phyloP scores from a whole-genome alignment of 2,797 vertebrate genomes.

The Australoheros facetus region DNA sequence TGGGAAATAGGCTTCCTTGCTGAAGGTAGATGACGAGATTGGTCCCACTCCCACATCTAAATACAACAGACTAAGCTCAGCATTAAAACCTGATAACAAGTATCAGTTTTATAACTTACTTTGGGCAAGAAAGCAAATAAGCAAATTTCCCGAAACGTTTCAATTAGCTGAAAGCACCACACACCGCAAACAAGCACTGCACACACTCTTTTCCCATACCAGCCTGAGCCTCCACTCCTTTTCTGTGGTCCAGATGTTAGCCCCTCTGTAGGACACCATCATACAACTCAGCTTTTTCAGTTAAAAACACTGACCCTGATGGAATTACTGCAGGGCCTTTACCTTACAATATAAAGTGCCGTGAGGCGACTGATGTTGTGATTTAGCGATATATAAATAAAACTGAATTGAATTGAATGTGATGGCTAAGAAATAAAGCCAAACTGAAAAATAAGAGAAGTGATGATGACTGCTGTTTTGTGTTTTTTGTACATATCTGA shows the following conservation, averaged over 20 bases:
- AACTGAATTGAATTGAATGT: not conserved
- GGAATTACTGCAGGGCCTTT: not conserved
- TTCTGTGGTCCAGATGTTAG: slow-evolving; percentile 49
- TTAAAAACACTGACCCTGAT: not conserved
- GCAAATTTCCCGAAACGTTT: slow-evolving; percentile 8
- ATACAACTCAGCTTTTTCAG: slow-evolving; percentile 30
- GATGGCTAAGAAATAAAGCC: slow-evolving; percentile 24
- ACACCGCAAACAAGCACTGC: slow-evolving; percentile 50
- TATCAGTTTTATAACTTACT: not conserved
- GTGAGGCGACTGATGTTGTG: no score
- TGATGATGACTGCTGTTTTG: slow-evolving; percentile 11
- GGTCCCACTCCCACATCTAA: not conserved
- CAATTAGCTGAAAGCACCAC: slow-evolving; percentile 21
- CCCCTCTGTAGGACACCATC: slow-evolving; percentile 66
- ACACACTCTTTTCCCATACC: slow-evolving; percentile 57
- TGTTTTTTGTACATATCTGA: not conserved
- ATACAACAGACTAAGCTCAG: not conserved
- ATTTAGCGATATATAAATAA: no score
- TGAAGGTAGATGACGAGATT: not conserved
- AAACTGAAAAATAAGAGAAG: slow-evolving; percentile 21
- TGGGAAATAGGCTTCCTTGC: slow-evolving; percentile 5
- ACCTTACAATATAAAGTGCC: no score
- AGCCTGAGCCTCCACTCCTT: slow-evolving; percentile 28
- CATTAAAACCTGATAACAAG: not conserved
- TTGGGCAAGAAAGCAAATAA: not conserved